Conservation (phyloP, 2,888 invertebrate genomes). For the Ectemnius lituratus region DNA sequence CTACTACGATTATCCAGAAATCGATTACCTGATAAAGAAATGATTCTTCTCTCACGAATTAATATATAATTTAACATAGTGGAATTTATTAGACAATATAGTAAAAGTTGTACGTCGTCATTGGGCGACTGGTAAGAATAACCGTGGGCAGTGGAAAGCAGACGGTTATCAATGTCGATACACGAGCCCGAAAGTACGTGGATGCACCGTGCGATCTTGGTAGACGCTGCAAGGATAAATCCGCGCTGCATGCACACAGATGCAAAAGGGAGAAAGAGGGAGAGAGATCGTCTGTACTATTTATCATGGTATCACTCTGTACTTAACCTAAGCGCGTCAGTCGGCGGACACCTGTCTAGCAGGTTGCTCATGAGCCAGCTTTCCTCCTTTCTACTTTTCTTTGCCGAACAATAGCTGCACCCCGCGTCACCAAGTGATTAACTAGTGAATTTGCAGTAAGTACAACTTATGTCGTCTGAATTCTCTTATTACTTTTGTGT, state of each 20-base stretch:
- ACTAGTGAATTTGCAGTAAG: slow-evolving; percentile 24
- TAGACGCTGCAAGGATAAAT: background rate
- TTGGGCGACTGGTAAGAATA: too few relatives aligned
- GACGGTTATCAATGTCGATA: too few relatives aligned
- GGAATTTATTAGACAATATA: too few relatives aligned
- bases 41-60: too few relatives aligned
- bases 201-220: too few relatives aligned
- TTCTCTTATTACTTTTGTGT: slow-evolving; percentile 15
- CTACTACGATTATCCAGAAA: too few relatives aligned
- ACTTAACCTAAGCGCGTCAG: slow-evolving; percentile 37
- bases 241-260: background rate
- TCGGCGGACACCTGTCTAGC: slow-evolving; percentile 26
- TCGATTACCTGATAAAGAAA: too few relatives aligned
- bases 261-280: slow-evolving; percentile 3
- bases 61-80: too few relatives aligned
- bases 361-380: slow-evolving; percentile 4
- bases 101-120: too few relatives aligned
- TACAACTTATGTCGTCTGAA: slow-evolving; percentile 8
- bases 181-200: too few relatives aligned
- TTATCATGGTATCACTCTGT: slow-evolving; percentile 18
- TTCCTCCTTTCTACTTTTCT: background rate
- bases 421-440: slow-evolving; percentile 11
- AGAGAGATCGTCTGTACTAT: slow-evolving; percentile 1
- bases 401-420: background rate
- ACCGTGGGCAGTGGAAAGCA: too few relatives aligned